Percentiles rank a stretch among this genome's conserved stretches.
These are phyloP conservation scores for Euphonia xanthogaster DNA, from an alignment of 2,797 vertebrate genomes.

Conservation along the genomic window DNA sequence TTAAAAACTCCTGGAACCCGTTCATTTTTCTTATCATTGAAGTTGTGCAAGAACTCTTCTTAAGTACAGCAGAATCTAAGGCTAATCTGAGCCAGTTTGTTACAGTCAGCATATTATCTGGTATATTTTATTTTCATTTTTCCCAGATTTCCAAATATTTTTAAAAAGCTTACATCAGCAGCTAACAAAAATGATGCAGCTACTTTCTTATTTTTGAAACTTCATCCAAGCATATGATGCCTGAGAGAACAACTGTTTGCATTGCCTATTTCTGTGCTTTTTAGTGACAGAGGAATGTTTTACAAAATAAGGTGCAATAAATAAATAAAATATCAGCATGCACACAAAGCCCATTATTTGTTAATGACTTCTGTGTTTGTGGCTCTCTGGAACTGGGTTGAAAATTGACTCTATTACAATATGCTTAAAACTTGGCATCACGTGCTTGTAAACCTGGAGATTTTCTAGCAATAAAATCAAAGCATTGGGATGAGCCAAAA, in stretches of 20 bases:
- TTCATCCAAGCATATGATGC: not conserved
- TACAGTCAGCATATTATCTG: not conserved
- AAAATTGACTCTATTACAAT: slow-evolving; percentile 47
- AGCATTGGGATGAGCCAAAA: slow-evolving; percentile 24
- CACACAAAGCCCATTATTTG: slow-evolving; percentile 1
- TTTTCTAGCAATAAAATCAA: slow-evolving; percentile 43
- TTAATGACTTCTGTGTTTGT: slow-evolving; percentile 24
- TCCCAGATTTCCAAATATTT: slow-evolving; percentile 33
- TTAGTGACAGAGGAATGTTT: slow-evolving; percentile 20
- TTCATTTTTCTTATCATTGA: not conserved
- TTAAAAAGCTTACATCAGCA: not conserved
- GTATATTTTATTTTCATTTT: not conserved
- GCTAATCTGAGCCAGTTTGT: slow-evolving; percentile 11
- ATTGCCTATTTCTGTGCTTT: slow-evolving; percentile 10
- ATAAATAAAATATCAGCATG: slow-evolving; percentile 26
- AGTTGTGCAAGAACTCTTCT: not conserved
- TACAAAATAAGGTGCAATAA: slow-evolving; percentile 31
- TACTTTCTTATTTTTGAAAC: not conserved
- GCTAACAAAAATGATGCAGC: not conserved
- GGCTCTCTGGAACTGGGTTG: slow-evolving; percentile 22
- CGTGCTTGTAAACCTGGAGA: slow-evolving; percentile 34
- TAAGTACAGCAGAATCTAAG: not conserved
- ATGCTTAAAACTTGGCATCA: slow-evolving; percentile 59
- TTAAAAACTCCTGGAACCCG: not conserved
- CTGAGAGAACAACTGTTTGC: not conserved